Evolutionary conservation across 2,113 vertebrate species (phyloP).

Genomic region (Elephas maximus): DNA sequence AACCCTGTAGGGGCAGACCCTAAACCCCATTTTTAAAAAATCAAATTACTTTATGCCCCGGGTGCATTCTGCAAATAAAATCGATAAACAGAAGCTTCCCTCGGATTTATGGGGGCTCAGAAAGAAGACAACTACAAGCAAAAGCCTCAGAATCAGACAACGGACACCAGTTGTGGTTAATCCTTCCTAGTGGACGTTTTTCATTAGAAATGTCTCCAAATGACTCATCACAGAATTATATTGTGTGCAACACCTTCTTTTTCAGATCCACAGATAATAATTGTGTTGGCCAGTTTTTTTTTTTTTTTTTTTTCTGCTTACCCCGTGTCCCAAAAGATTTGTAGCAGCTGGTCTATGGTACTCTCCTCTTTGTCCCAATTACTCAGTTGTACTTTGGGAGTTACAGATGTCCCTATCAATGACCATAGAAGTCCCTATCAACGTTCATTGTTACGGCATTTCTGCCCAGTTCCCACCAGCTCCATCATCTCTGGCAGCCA

Average conservation of each 20-base stretch:
- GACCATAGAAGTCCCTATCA: neutral
- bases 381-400: neutral
- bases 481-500: neutral
- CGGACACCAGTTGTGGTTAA: conserved; percentile 53
- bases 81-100: conserved; percentile 80
- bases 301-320: neutral
- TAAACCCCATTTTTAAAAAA: conserved; percentile 81
- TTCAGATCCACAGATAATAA: conserved; percentile 30
- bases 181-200: conserved; percentile 63
- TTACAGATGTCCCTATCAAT: neutral
- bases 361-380: neutral
- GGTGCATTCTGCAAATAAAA: conserved; percentile 84
- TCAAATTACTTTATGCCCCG: conserved; percentile 84
- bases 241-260: conserved; percentile 53
- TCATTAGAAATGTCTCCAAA: conserved; percentile 61
- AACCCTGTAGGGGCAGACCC: conserved; percentile 82
- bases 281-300: neutral
- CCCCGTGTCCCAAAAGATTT: neutral
- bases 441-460: no score
- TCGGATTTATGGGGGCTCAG: conserved; percentile 77
- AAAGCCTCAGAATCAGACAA: conserved; percentile 11
- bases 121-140: conserved; percentile 13
- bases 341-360: neutral
- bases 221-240: conserved; percentile 69
- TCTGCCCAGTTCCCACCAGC: neutral